Percentiles rank a stretch among this genome's conserved stretches.
These are phyloP conservation scores for Phrynosoma blainvillii DNA, from an alignment of 2,113 vertebrate genomes.

Conservation along the genomic window DNA sequence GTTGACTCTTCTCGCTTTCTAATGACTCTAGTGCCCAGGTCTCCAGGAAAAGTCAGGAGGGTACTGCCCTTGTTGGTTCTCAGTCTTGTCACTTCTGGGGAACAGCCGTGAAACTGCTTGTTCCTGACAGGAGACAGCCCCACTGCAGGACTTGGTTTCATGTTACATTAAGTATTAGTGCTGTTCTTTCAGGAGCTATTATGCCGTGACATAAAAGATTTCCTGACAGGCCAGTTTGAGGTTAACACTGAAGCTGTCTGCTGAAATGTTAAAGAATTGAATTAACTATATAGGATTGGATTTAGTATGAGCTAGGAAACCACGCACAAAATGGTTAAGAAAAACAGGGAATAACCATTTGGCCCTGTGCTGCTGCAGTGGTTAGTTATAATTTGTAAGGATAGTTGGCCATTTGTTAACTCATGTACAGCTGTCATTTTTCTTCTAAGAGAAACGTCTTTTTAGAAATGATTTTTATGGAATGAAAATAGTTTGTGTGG, in stretches of 20 bases:
- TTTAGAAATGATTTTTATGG: slow-evolving; percentile 54
- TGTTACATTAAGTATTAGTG: slow-evolving; percentile 84
- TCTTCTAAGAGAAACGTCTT: slow-evolving; percentile 68
- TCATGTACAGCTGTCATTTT: slow-evolving; percentile 58
- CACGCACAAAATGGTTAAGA: slow-evolving; percentile 72
- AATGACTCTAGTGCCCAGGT: slow-evolving; percentile 57
- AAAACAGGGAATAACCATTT: slow-evolving; percentile 72
- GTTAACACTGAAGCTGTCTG: slow-evolving; percentile 80
- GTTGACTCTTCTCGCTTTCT: slow-evolving; percentile 27
- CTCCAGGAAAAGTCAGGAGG: slow-evolving; percentile 57
- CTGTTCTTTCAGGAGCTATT: slow-evolving; percentile 84
- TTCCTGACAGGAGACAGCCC: slow-evolving; percentile 81
- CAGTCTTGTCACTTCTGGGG: slow-evolving; percentile 79
- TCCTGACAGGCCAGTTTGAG: slow-evolving; percentile 81
- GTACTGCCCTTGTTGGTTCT: slow-evolving; percentile 69
- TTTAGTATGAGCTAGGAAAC: slow-evolving; percentile 74
- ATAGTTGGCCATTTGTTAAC: slow-evolving; percentile 69
- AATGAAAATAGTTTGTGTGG: slow-evolving; percentile 48
- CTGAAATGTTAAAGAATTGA: slow-evolving; percentile 83
- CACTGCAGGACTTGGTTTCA: slow-evolving; percentile 80
- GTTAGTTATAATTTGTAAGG: slow-evolving; percentile 52
- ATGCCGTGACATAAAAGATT: slow-evolving; percentile 83
- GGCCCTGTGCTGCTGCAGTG: slow-evolving; percentile 52
- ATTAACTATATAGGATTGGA: slow-evolving; percentile 84
- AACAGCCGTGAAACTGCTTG: slow-evolving; percentile 78